A percentile compares a stretch with the other conserved stretches of the same genome.
Evolutionary conservation across 2,888 invertebrate species (phyloP).

Genomic region (Bimastos eiseni): DNA sequence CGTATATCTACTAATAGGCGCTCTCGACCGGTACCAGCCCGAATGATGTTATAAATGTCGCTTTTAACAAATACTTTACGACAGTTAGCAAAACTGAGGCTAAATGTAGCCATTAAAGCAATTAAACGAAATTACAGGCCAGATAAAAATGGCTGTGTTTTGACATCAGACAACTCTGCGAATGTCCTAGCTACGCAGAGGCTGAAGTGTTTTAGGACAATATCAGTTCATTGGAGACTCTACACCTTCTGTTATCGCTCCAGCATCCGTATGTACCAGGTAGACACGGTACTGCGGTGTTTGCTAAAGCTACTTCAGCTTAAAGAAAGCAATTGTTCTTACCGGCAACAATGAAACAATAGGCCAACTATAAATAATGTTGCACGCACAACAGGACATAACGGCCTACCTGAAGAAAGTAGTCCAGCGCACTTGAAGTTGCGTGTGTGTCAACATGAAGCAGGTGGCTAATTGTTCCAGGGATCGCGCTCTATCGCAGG

Average conservation of each 20-base stretch:
- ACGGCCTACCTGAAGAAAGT: neutral
- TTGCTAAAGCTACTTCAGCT: neutral
- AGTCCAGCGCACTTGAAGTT: neutral
- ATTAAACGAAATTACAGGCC: neutral
- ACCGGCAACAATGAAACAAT: neutral
- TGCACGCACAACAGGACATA: neutral
- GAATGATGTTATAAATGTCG: no score
- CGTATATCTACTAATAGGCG: no score
- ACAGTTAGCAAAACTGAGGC: no score
- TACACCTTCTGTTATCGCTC: neutral
- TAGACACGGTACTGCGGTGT: neutral
- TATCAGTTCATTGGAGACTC: no score
- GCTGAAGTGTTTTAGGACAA: no score
- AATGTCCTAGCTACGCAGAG: no score
- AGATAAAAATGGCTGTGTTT: neutral
- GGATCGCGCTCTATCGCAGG: neutral
- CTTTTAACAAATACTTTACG: no score
- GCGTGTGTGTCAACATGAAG: neutral
- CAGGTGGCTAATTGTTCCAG: neutral
- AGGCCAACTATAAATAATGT: neutral
- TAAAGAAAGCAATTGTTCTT: neutral
- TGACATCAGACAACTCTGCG: neutral
- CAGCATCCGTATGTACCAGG: neutral
- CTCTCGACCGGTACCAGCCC: no score
- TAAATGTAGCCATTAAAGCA: no score